Percentiles rank a stretch among this genome's conserved stretches.
These are phyloP conservation scores for Alosa alosa DNA, from an alignment of 2,113 vertebrate species.

Conservation along the genomic window DNA sequence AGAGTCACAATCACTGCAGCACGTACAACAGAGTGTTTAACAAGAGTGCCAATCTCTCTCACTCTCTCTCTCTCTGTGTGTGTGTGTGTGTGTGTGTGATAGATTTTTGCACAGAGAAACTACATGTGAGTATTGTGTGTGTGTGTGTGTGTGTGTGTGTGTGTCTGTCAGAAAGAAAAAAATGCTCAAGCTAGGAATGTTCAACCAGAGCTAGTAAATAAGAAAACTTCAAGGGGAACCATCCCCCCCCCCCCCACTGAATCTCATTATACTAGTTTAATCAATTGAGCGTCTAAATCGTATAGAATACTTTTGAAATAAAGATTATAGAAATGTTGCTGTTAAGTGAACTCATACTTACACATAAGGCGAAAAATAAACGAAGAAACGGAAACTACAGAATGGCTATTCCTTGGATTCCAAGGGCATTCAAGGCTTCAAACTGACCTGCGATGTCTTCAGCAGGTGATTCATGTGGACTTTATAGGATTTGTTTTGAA, in stretches of 20 bases:
- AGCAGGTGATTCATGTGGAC: neutral
- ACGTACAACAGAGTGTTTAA: neutral
- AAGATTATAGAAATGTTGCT: too few species aligned
- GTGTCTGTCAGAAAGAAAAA: too few species aligned
- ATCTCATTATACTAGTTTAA: too few species aligned
- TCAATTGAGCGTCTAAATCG: too few species aligned
- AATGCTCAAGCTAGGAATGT: too few species aligned
- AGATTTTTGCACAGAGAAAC: neutral
- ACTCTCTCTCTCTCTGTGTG: too few species aligned
- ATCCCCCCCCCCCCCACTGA: too few species aligned
- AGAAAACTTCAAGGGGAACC: too few species aligned
- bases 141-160: slow-evolving; percentile 4
- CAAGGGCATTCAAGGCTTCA: neutral
- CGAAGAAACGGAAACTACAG: neutral
- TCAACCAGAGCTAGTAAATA: too few species aligned
- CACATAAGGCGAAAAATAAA: neutral
- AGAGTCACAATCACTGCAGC: neutral
- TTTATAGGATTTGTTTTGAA: neutral
- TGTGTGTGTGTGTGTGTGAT: neutral
- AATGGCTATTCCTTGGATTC: neutral
- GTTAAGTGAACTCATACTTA: too few species aligned
- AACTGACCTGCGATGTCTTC: neutral
- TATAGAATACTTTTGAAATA: too few species aligned
- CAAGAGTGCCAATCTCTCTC: neutral
- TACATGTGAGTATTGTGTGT: neutral